Base-by-base conservation (phyloP, 92 coral and sea anemone species). In the Isaurus tuberculatus region DNA sequence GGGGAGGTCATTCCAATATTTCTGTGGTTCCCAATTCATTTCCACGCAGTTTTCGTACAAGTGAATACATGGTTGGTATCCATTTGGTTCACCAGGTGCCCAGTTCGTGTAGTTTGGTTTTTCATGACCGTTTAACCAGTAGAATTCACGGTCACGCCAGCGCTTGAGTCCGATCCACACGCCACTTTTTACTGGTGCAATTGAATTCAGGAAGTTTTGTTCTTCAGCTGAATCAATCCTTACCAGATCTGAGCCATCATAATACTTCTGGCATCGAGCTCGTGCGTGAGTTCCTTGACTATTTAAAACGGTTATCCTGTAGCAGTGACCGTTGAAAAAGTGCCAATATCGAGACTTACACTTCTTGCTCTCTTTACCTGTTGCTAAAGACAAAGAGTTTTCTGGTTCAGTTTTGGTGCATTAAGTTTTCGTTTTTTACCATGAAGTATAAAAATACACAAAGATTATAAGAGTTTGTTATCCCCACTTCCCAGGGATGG, bases 161-260 rank as follows among this genome's bases (percentile, higher is more conserved):
- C 78, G 78, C 11, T 15, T 44, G n/a, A 72, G 53, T 14, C 78
- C 78, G 3, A 72, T 72, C 78, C 78, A 72, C n/a, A 72, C 58
- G 23, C 26, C 26, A 13, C 26, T 72, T 22, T 29, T 20, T 10
- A 27, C 1, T 1, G 58, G 78, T 5, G 8, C 5, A 46, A 72
- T 13, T 43, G 78, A 14, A 30, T 16, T 27, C 60, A 72, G 5
- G 36, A 72, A 72, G 11, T 72, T 40, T 16, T 72, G 78, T 27
- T 72, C 78, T 27, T 25, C 78, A 72, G 78, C 78, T 11, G 78
- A 72, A 26, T 72, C 78, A 42, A 72, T 72, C 20, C n/a, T 72
- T 14, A 72, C 78, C 61, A 72, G 55, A 72, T 72, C 78, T 26
- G 53, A 33, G 34, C 11, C 78, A 0, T 68, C 3, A 29, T 44